Conservation (phyloP, 1,140 invertebrate species). For the Antheraea mylitta region DNA sequence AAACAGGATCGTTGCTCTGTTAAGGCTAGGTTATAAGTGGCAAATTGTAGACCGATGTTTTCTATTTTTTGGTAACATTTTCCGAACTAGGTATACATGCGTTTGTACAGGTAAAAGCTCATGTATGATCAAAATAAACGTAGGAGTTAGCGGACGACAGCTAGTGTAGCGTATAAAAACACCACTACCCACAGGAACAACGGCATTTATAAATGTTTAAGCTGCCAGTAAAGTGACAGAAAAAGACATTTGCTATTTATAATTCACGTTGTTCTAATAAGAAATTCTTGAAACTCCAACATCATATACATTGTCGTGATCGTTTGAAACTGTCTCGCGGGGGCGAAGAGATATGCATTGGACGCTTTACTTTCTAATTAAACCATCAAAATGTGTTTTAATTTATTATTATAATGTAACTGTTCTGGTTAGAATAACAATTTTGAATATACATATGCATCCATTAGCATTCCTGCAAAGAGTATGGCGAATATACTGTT, state of each 20-base stretch:
- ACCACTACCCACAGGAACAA: neutral
- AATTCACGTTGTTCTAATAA: constrained; percentile 2
- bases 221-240: neutral
- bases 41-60: too few species aligned
- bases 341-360: neutral
- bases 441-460: too few species aligned
- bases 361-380: neutral
- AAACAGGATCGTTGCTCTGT: too few species aligned
- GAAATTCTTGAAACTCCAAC: neutral
- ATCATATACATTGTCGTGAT: neutral
- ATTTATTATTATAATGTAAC: neutral
- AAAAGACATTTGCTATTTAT: neutral
- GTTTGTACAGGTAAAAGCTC: too few species aligned
- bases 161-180: neutral
- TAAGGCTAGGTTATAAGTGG: too few species aligned
- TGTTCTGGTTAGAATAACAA: neutral
- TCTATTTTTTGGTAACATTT: too few species aligned
- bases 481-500: neutral
- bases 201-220: neutral
- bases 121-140: too few species aligned
- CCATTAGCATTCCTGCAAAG: too few species aligned
- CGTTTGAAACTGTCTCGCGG: neutral
- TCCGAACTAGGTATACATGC: too few species aligned
- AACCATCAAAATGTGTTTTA: neutral
- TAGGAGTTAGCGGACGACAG: too few species aligned